phyloP scores from a whole-genome alignment of 1,140 invertebrate species.

The Dreissena polymorpha region DNA sequence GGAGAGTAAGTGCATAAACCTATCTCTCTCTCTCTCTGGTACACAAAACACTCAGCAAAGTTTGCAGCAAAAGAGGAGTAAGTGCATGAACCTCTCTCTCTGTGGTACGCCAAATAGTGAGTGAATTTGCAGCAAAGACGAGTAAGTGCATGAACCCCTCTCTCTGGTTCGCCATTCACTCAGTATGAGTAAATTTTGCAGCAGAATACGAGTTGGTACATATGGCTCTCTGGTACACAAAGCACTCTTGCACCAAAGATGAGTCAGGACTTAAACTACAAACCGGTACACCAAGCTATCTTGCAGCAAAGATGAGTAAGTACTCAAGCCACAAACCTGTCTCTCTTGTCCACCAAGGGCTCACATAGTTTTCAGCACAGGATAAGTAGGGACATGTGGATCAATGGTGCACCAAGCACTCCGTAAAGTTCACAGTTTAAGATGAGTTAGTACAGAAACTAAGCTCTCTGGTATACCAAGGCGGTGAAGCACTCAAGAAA shows the following conservation, averaged over 20 bases:
- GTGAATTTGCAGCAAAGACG: conserved; percentile 84
- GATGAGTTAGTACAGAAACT: too few relatives aligned
- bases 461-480: too few relatives aligned
- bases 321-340: too few relatives aligned
- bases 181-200: conserved; percentile 85
- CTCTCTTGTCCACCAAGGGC: too few relatives aligned
- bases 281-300: too few relatives aligned
- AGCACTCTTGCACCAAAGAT: conserved; percentile 86
- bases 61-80: conserved; percentile 70
- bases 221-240: conserved; percentile 87
- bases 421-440: too few relatives aligned
- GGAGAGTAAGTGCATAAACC: conserved; percentile 82
- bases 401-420: conserved; percentile 88
- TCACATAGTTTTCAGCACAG: conserved; percentile 54
- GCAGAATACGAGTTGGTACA: conserved; percentile 84
- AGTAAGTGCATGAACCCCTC: conserved; percentile 85
- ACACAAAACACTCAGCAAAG: too few relatives aligned
- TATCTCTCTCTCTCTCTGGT: not conserved
- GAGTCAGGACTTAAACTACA: conserved; percentile 80
- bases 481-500: conserved; percentile 82
- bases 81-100: conserved; percentile 84
- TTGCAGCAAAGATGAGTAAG: too few relatives aligned
- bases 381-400: conserved; percentile 85
- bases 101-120: conserved; percentile 88
- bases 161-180: conserved; percentile 88